These are phyloP conservation scores for Amblyraja radiata DNA, from an alignment of 2,797 vertebrate species.

Conservation along the genomic window DNA sequence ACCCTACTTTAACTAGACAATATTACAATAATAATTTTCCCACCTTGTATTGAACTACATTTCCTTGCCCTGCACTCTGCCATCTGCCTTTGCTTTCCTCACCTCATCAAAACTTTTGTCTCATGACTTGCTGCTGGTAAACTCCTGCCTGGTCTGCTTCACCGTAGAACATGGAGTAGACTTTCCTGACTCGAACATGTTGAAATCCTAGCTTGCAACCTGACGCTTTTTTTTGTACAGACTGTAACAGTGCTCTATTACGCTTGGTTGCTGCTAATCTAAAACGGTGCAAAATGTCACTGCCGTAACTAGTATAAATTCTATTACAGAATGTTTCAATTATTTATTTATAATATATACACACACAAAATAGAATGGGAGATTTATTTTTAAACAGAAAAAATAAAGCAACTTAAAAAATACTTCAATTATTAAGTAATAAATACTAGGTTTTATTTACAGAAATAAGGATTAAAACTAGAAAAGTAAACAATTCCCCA, in stretches of 20 bases:
- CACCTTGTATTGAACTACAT: constrained; percentile 39
- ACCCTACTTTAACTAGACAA: constrained; percentile 33
- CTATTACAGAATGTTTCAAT: constrained; percentile 32
- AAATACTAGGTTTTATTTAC: constrained; percentile 6
- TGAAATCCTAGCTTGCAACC: constrained; percentile 62
- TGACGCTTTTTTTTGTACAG: constrained; percentile 57
- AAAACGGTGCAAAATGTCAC: constrained; percentile 38
- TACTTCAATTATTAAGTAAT: not conserved
- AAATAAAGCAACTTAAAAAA: constrained; percentile 26
- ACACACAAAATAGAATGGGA: not conserved
- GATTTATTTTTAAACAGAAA: not conserved
- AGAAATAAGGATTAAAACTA: not conserved
- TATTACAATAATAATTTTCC: constrained; percentile 28
- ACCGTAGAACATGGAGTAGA: constrained; percentile 54
- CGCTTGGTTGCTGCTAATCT: constrained; percentile 38
- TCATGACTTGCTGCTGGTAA: constrained; percentile 57
- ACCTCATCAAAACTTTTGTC: constrained; percentile 58
- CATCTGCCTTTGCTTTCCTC: constrained; percentile 58
- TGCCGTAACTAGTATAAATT: constrained; percentile 37
- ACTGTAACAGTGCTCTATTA: constrained; percentile 49
- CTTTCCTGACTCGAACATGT: constrained; percentile 61
- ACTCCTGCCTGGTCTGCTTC: constrained; percentile 59
- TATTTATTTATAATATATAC: constrained; percentile 24
- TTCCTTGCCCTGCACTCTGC: constrained; percentile 53
- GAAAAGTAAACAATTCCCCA: constrained; percentile 6